Base-by-base conservation (phyloP, 1,140 invertebrate genomes). In the Camponotus floridanus region DNA sequence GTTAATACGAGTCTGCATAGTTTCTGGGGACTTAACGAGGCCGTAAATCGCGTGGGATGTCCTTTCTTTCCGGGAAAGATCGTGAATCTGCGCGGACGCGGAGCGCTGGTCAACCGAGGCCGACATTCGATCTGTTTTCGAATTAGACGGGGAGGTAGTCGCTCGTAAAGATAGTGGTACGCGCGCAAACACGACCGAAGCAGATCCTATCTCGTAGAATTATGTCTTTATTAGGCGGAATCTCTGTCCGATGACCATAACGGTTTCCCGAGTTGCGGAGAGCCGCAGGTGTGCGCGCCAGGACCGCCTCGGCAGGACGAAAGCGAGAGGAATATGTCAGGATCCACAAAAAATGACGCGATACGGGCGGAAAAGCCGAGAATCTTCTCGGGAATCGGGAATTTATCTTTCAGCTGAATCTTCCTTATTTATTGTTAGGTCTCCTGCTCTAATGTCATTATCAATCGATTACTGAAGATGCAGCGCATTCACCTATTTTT, bases 171-270 rank as follows among this genome's bases (percentile, higher is more conserved):
- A 91, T 91, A 31, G 33, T 70, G 26, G 55, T 55, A 55, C 81
- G 80, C 74, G 45, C 55, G 57, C 67, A 84, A 83, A 83, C 88
- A 92, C 89, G 85, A 42, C 15, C 31, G 13, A 88, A 87, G 79
- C 85, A 92, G 92, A 93, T 93, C 89, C 87, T 93, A 93, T 94
- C 93, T 89, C 21, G 85, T 93, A 93, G 89, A 94, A 94, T 94
- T 93, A 94, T 94, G 93, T 94, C 93, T 94, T 94, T 94, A 94
- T 94, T 94, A 94, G 93, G 71, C 85, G 85, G 87, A 91, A 92
- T 92, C 89, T 87, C 91, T 89, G 89, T 88, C 88, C 90, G 90
- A 92, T 92, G 89, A 91, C 84, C 86, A 87, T 92, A 93, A 93
- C 91, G 91, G 91, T 93, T 91, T 80, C 76, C 68, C 45, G 31